phyloP scores from a whole-genome alignment of 1,140 invertebrate genomes.

The Meloidogyne exigua region DNA sequence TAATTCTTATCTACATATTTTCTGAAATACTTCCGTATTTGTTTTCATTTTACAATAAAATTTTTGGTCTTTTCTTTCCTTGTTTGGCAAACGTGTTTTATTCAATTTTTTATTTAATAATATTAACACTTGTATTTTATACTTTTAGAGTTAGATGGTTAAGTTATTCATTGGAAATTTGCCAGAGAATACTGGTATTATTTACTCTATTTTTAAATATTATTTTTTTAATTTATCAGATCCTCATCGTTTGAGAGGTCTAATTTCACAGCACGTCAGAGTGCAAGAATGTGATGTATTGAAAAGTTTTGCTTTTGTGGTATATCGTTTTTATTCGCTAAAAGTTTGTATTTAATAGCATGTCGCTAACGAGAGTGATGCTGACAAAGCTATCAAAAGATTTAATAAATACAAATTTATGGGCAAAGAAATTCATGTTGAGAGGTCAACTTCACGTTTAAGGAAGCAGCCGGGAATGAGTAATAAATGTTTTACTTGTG shows the following conservation, averaged over 20 bases:
- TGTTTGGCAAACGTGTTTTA: background rate
- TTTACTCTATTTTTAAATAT: background rate
- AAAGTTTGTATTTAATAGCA: conserved; percentile 38
- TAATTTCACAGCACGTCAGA: conserved; percentile 53
- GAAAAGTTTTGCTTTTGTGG: conserved; percentile 62
- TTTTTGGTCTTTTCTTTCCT: background rate
- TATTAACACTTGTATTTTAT: background rate
- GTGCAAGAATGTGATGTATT: conserved; percentile 62
- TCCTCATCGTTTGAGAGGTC: conserved; percentile 49
- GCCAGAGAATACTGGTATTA: conserved; percentile 46
- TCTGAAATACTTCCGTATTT: background rate
- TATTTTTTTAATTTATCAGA: conserved; percentile 26
- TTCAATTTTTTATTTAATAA: background rate
- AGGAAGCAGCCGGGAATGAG: conserved; percentile 54
- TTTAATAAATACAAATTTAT: conserved; percentile 55
- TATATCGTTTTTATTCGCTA: conserved; percentile 29
- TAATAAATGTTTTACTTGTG: conserved; percentile 58
- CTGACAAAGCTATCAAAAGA: conserved; percentile 49
- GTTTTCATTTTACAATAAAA: background rate
- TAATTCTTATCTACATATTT: too few relatives aligned
- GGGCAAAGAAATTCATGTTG: conserved; percentile 55
- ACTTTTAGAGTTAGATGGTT: conserved; percentile 43
- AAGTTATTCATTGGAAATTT: conserved; percentile 62
- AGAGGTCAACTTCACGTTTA: conserved; percentile 46
- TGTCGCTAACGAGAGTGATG: conserved; percentile 54